Base-by-base conservation (phyloP, 2,888 invertebrate genomes). In the Halictus ligatus region DNA sequence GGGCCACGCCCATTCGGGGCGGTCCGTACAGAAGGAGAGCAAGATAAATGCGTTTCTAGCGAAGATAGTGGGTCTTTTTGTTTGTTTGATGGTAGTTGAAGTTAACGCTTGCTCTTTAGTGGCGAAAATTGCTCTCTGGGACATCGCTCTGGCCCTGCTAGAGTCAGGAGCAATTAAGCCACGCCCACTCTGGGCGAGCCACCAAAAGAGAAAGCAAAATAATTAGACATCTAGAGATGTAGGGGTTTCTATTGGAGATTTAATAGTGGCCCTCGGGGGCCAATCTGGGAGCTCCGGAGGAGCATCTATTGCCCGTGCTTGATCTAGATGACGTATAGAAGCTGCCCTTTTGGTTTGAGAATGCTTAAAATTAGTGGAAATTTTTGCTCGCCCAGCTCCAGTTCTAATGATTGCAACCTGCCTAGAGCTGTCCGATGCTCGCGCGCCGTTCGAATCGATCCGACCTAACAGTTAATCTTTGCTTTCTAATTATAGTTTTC, bases 391-490 rank as follows among this genome's bases (percentile, higher is more conserved):
- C 13, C n/a, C 58, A 7, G 35, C 35, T 35, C 35, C 54, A 58
- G 48, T 13, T 15, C 15, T 4, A 54, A 8, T 1, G n/a, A 54
- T 21, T n/a, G 8, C 2, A n/a, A 10, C n/a, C n/a, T n/a, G 54
- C 21, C n/a, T n/a, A n/a, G 54, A 58, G 54, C 21, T 58, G 21
- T n/a, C n/a, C n/a, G 2, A 15, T 7, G 15, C 64, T 29, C 64
- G 29, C 2, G 64, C 64, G 29, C 64, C 64, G 64, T 64, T 64
- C 64, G 64, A 18, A 25, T n/a, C 25, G 2, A 29, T 29, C 29
- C 64, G 64, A 64, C 64, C 64, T 64, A 64, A 64, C 64, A 64
- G 29, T 64, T 64, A 64, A 64, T 64, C 64, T 64, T 64, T 29
- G 64, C 64, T 7, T 58, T 64, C 64, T 64, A 64, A 64, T 29